Evolutionary conservation across 2,797 vertebrate genomes (phyloP).

Genomic region (Hoplostethus atlanticus): DNA sequence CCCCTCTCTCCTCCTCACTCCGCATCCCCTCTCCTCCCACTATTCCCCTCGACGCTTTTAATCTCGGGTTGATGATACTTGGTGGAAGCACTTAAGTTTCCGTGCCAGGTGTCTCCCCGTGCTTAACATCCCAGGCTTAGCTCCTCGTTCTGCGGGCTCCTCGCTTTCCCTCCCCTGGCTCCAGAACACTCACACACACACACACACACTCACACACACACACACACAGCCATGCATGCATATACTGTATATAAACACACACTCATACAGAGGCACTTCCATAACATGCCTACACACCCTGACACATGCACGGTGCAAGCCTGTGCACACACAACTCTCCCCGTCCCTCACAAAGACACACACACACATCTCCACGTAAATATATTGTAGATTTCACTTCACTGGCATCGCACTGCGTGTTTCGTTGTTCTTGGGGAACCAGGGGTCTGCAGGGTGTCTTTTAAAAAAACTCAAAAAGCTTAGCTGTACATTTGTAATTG

Average conservation of each 20-base stretch:
- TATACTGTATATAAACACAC: background rate
- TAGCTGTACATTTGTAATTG: constrained; percentile 8
- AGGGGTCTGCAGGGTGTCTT: background rate
- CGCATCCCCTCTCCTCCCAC: constrained; percentile 60
- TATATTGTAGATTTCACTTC: background rate
- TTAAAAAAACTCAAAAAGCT: background rate
- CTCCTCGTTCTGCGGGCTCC: constrained; percentile 45
- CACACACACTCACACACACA: constrained; percentile 23
- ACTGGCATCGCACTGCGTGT: background rate
- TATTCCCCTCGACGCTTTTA: constrained; percentile 72
- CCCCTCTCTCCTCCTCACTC: constrained; percentile 50
- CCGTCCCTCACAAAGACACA: background rate
- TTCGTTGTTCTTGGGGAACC: background rate
- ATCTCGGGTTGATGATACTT: constrained; percentile 79
- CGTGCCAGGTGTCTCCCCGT: constrained; percentile 74
- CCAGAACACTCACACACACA: constrained; percentile 32
- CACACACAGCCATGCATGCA: constrained; percentile 6
- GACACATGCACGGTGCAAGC: background rate
- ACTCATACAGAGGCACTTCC: background rate
- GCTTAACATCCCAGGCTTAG: constrained; percentile 71
- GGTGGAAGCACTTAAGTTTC: constrained; percentile 77
- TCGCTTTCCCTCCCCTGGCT: constrained; percentile 37
- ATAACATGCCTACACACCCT: background rate
- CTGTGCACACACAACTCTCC: background rate
- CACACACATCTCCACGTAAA: background rate